Conservation (phyloP, 2,888 invertebrate species). For the Pyrrhosoma nymphula region DNA sequence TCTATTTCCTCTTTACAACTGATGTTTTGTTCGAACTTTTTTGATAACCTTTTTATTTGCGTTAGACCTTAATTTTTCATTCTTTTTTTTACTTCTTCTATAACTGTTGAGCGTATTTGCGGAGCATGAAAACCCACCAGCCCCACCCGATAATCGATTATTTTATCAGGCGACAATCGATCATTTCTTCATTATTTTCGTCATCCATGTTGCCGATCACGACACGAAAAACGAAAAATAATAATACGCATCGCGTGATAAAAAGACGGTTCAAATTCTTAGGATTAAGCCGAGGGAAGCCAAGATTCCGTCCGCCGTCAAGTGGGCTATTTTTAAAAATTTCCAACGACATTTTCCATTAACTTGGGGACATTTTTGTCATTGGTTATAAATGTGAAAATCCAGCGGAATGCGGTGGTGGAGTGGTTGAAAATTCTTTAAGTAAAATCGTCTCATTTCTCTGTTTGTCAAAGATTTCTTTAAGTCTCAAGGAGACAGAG, state of each 20-base stretch:
- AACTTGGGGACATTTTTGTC: constrained; percentile 47
- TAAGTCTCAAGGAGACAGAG: background rate
- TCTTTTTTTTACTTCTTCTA: background rate
- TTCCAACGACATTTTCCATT: constrained; percentile 52
- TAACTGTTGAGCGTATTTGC: background rate
- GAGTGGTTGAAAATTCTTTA: background rate
- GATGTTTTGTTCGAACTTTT: background rate
- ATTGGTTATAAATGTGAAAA: constrained; percentile 11
- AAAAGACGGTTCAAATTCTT: background rate
- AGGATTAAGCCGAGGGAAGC: constrained; percentile 8
- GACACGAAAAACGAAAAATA: background rate
- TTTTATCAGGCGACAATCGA: background rate
- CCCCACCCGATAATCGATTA: background rate
- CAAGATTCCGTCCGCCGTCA: constrained; percentile 26
- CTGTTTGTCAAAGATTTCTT: background rate
- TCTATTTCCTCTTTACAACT: background rate
- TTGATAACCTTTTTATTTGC: background rate
- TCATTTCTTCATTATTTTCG: background rate
- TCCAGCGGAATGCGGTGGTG: background rate
- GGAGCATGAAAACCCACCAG: background rate
- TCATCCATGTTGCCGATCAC: background rate
- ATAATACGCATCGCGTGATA: constrained; percentile 25
- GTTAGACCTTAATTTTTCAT: background rate
- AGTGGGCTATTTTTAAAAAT: background rate
- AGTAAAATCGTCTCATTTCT: background rate